Conservation (phyloP, 1,140 invertebrate species). For the Lysiphlebus fabarum region DNA sequence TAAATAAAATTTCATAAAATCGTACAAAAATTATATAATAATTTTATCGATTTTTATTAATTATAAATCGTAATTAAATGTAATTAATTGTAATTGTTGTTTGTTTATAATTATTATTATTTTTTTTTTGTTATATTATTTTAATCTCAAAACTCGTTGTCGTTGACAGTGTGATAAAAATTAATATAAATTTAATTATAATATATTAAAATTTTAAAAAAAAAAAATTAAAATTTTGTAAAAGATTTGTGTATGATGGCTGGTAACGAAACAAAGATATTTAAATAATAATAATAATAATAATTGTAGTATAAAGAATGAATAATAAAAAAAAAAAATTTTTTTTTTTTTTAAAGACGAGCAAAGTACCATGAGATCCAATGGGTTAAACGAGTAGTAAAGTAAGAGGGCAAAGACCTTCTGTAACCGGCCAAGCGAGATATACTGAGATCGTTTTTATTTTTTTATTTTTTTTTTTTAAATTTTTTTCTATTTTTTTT, state of each 20-base stretch:
- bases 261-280: no score
- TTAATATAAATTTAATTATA: no score
- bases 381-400: slow-evolving; percentile 3
- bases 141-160: no score
- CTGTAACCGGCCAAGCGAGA: slow-evolving; percentile 20
- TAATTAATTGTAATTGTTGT: not conserved
- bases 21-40: not conserved
- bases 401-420: slow-evolving; percentile 20
- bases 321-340: not conserved
- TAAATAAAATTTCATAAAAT: slow-evolving; percentile 5
- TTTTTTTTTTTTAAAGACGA: no score
- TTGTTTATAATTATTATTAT: not conserved
- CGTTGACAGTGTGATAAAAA: no score
- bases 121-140: no score
- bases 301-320: no score
- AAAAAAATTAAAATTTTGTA: no score
- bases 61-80: slow-evolving; percentile 22
- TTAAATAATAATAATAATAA: no score
- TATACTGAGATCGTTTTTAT: slow-evolving; percentile 10
- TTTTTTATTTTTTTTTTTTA: not conserved
- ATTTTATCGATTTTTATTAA: not conserved
- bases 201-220: no score
- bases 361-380: slow-evolving; percentile 6
- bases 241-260: no score
- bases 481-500: slow-evolving; percentile 9